Evolutionary conservation across 2,113 vertebrate species (phyloP), one percentile per base, ranked within the genome.

Genomic region (Eurypyga helias): DNA sequence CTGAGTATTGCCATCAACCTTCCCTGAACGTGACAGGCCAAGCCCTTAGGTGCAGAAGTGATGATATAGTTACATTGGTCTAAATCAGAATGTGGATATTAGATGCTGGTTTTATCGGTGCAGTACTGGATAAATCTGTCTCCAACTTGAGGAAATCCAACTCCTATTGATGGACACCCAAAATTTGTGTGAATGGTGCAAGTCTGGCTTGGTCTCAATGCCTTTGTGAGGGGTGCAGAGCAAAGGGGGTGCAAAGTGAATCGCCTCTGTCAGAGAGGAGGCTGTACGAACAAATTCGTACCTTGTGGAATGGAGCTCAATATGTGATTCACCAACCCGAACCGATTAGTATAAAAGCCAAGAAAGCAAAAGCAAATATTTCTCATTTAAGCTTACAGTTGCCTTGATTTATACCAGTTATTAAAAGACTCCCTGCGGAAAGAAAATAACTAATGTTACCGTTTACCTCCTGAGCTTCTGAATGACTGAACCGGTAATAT

Each of bases 291-390:
- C 25, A 81, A 73, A 54, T 45, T 52, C 73, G 52, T 62, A 14
- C 1, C 0, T 33, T 0, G 1, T 2, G 1, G 23, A 89, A 73
- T 38, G 62, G 31, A 70, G 34, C 43, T 71, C 66, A 57, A 16
- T 45, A 33, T 60, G 38, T 83, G 76, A 38, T 51, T 91, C 38
- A 55, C 26, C 77, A 79, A 14, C 25, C 23, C 0, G 0, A 79
- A 13, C 41, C 28, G 48, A 11, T 84, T 72, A 34, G n/a, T 57
- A 69, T 36, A 82, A 91, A 95, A 90, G 31, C n/a, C 46, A 89
- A 83, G 80, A 57, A 94, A 89, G 75, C 58, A 90, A 89, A 93
- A 61, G 49, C 77, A 93, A 83, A 31, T 76, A 77, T 79, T 95
- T 89, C 57, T 87, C 57, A 36, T 71, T 87, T 90, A 84, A 71